Evolutionary conservation across 2,113 vertebrate genomes (phyloP), one percentile per base, ranked within the genome.

Genomic region (Xenopus laevis): DNA sequence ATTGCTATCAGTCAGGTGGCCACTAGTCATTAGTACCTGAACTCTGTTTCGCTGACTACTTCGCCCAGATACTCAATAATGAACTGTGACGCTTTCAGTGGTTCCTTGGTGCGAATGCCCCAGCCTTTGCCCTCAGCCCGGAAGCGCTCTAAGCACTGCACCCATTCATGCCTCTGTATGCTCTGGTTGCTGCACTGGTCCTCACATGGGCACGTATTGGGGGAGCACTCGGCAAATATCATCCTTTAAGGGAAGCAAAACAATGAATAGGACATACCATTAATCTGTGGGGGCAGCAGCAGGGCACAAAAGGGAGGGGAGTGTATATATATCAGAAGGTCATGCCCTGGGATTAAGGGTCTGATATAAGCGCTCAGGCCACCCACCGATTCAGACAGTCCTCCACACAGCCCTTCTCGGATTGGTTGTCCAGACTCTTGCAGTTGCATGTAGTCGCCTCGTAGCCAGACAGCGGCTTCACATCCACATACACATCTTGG

Each of bases 31-130:
- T 50, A 13, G 69, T 84, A 93, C 97, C 97, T 95, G 89, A 99
- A 99, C 79, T 98, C 96, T 0, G 98, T 95, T 78, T 99, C 97
- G 27, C 96, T 99, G 75, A 99, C 97, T 68, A 99, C 97, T 81
- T 99, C 97, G 61, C 97, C 97, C 82, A 99, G 86, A 76, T 99
- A 99, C 79, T 99, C 97, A 10, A 98, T 98, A 92, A 99, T 99
- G 79, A 99, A 99, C 84, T 98, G 97, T 1, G 97, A 95, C 2
- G 95, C 85, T 71, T 93, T 94, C 3, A 99, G 92, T 16, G 93
- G 64, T 40, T 99, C 94, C 75, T 98, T 99, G 82, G 95, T 99
- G 64, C 97, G 95, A 80, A 99, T 99, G 11, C 97, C 97, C 97
- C 97, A 99, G 12, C 97, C 97, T 40, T 99, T 99, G 63, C 97